Evolutionary conservation across 2,797 vertebrate species (phyloP).

Genomic region (Chrysocyon brachyurus): DNA sequence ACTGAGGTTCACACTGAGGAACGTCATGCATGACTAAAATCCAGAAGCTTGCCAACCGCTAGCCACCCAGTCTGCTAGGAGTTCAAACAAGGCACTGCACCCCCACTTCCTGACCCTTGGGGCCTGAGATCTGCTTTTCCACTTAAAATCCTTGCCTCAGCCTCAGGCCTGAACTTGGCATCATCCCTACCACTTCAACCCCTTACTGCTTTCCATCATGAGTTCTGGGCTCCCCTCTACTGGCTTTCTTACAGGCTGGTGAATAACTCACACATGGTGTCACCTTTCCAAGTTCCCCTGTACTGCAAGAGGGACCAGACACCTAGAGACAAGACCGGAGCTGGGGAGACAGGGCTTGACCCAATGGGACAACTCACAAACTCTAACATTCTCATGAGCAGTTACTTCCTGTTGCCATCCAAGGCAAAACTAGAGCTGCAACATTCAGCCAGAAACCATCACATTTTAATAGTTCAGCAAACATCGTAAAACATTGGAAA

Average conservation of each 20-base stretch:
- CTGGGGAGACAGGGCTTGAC: neutral
- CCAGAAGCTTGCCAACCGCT: fast-evolving
- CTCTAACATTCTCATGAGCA: neutral
- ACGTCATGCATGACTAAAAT: fast-evolving
- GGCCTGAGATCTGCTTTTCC: neutral
- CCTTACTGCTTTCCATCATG: no score
- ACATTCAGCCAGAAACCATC: fast-evolving
- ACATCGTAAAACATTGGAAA: no score
- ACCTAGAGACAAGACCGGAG: neutral
- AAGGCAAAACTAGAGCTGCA: neutral
- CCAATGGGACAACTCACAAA: fast-evolving
- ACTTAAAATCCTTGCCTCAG: neutral
- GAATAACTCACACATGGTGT: no score
- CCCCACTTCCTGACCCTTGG: fast-evolving
- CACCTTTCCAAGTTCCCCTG: neutral
- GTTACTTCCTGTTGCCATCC: no score
- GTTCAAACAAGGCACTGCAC: fast-evolving
- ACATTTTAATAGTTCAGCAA: fast-evolving
- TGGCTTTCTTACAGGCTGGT: neutral
- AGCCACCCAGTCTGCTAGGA: neutral
- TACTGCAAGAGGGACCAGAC: neutral
- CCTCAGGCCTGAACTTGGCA: neutral
- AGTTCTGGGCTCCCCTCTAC: neutral
- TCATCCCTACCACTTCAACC: fast-evolving
- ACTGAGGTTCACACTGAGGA: neutral